Evolutionary conservation across 1,140 invertebrate genomes (phyloP), one percentile per base, ranked within the genome.

Genomic region (Drosophila lowei): DNA sequence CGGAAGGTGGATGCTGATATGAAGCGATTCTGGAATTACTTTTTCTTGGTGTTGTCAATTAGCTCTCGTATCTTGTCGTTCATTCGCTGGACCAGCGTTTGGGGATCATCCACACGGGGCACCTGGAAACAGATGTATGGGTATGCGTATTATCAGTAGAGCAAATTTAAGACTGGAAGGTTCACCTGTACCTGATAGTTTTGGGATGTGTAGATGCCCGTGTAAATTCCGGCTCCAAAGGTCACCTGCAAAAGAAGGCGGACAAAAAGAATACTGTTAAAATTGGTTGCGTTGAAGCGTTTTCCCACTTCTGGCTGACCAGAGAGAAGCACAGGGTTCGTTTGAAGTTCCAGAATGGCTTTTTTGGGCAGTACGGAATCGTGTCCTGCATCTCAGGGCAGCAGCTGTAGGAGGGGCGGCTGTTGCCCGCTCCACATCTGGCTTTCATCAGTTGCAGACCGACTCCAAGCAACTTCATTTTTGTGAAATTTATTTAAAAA

Each of bases 21-120:
- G 23, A 25, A 25, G 23, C 8, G 47, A 60, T 44, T 42, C 21
- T 28, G 9, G 9, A 28, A 67, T 86, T 91, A 92, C 89, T 91
- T 91, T 76, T 76, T 78, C 64, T 83, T 75, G 91, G 95, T 93
- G 16, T 93, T 92, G 57, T 96, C 95, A 15, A 94, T 84, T 88
- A 93, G 94, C 61, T 94, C 93, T 80, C 86, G 80, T 2, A 88
- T 18, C 52, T 88, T 88, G 18, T 89, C 53, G 48, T 95, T 95
- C 64, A 95, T 89, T 81, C 93, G 94, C 71, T 95, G 93, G 80
- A 95, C 92, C 73, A 97, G 72, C 75, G 94, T 94, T 54, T 91
- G 85, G 2, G 96, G 96, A 72, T 97, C 95, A 91, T 97, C 96
- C 0, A 97, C 95, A 90, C 94, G 94, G 9, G 96, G 96, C 66